phyloP scores from a whole-genome alignment of 2,888 invertebrate genomes.

The Spodoptera littoralis region DNA sequence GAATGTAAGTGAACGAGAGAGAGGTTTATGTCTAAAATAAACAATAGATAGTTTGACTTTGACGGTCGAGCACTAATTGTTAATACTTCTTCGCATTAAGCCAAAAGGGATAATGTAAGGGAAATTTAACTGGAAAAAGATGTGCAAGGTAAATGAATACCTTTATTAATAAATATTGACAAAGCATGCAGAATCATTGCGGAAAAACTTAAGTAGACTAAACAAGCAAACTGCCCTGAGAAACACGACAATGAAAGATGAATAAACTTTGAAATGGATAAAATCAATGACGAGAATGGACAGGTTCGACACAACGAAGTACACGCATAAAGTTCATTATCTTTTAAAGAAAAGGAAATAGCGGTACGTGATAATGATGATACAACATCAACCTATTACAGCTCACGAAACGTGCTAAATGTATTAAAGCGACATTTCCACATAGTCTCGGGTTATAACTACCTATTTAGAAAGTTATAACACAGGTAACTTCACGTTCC shows the following conservation, averaged over 20 bases:
- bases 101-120: too few relatives aligned
- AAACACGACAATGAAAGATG: too few relatives aligned
- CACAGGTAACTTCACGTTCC: constrained; percentile 28
- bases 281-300: too few relatives aligned
- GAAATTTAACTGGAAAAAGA: too few relatives aligned
- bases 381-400: constrained; percentile 9
- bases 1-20: constrained; percentile 32
- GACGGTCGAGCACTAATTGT: constrained; percentile 1
- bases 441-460: constrained; percentile 11
- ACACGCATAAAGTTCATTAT: neutral
- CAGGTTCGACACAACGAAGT: too few relatives aligned
- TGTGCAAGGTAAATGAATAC: too few relatives aligned
- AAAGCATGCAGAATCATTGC: too few relatives aligned
- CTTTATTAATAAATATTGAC: too few relatives aligned
- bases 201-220: too few relatives aligned
- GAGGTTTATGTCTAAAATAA: constrained; percentile 10
- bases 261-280: too few relatives aligned
- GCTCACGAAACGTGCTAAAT: constrained; percentile 22
- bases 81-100: too few relatives aligned
- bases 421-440: constrained; percentile 9
- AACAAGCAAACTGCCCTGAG: too few relatives aligned
- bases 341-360: neutral
- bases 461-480: constrained; percentile 30
- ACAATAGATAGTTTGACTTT: constrained; percentile 6
- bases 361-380: constrained; percentile 21